Evolutionary conservation across 2,113 vertebrate genomes (phyloP).

Genomic region (Podilymbus podiceps): DNA sequence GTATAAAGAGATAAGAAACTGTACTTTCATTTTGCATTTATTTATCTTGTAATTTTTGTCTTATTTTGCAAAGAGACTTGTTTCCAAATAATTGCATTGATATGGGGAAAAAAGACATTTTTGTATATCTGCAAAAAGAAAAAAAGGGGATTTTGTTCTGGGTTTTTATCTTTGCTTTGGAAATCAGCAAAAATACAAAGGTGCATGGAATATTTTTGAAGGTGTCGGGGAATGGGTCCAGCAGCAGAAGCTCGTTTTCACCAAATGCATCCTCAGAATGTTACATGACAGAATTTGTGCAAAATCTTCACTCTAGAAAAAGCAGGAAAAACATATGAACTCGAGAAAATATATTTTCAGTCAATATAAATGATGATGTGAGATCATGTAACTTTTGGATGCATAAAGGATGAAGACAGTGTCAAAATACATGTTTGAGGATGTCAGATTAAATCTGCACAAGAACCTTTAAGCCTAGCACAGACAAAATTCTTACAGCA

Average conservation of each 20-base stretch:
- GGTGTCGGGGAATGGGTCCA: background rate
- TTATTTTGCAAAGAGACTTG: background rate
- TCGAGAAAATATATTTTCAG: background rate
- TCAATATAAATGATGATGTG: background rate
- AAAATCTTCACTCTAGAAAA: background rate
- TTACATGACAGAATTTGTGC: background rate
- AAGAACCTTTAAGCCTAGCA: background rate
- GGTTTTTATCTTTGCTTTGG: background rate
- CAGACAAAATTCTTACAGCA: background rate
- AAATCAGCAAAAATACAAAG: background rate
- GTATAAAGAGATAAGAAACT: background rate
- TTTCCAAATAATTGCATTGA: background rate
- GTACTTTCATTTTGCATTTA: background rate
- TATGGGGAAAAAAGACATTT: background rate
- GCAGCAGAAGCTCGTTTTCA: background rate
- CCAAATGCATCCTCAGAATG: background rate
- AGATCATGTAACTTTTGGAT: background rate
- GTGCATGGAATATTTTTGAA: background rate
- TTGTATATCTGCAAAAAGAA: background rate
- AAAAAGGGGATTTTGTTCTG: background rate
- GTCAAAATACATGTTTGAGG: background rate
- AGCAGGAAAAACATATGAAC: background rate
- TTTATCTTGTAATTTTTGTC: background rate
- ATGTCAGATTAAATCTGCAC: background rate
- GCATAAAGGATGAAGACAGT: background rate